Evolutionary conservation across 2,888 invertebrate species (phyloP), one percentile per base, ranked within the genome.

Genomic region (Plebejus anna): DNA sequence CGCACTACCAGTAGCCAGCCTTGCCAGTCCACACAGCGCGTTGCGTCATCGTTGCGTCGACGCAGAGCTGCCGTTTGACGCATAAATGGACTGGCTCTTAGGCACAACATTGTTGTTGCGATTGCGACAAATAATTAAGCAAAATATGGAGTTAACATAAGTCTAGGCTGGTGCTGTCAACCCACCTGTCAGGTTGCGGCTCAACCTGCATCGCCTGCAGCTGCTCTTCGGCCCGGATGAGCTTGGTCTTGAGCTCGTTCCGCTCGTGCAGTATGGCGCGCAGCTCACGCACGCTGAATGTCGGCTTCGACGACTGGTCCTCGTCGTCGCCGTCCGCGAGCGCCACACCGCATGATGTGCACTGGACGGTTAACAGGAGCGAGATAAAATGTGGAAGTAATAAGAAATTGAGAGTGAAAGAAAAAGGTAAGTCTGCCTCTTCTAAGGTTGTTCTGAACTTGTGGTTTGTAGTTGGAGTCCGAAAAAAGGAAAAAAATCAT

Each of bases 181-280:
- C 51, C 75, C 59, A 92, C 91, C 93, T 92, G 79, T 92, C 92
- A 0, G 87, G 89, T 79, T 86, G 88, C 71, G 87, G 88, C 71
- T 89, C 90, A 0, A 89, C 95, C 87, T 96, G 95, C 85, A 96
- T 95, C 76, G 96, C 95, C 80, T 96, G 96, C 80, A 99, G 90
- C 90, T 99, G 98, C 83, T 99, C 98, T 88, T 98, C 98, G n/a
- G 99, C 95, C 86, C 98, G 97, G 84, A 97, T 97, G 76, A 99
- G 96, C 85, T 97, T 96, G n/a, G 97, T 96, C 86, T 98, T 98
- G 76, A 99, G 95, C 87, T 98, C 98, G 91, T 99, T 99, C 78
- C 99, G 95, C 92, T 99, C 99, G 87, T 97, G 96, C 42, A 98
- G 91, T 80, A 98, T 97, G 83, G 97, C 97, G 82, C 97, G 96